phyloP scores from a whole-genome alignment of 2,113 vertebrate genomes.

The Benitochromis conjunctus region DNA sequence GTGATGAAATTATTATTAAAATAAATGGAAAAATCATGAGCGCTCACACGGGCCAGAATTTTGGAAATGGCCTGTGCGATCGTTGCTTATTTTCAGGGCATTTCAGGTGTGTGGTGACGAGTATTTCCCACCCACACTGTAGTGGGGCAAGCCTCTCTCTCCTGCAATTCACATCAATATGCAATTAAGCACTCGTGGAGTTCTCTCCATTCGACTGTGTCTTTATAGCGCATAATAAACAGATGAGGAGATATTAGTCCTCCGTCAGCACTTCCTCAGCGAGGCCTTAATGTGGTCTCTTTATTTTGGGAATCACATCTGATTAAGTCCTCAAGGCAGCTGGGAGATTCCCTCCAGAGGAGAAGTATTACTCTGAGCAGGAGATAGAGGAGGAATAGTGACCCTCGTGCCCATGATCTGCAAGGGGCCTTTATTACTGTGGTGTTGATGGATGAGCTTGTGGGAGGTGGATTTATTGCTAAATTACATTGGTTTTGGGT shows the following conservation, averaged over 20 bases:
- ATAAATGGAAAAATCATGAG: conserved; percentile 48
- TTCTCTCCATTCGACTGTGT: neutral
- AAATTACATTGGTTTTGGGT: neutral
- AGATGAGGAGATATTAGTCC: conserved; percentile 54
- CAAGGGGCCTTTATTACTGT: neutral
- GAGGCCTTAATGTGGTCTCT: conserved; percentile 38
- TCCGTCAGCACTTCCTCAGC: conserved; percentile 53
- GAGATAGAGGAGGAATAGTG: neutral
- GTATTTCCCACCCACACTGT: neutral
- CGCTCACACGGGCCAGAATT: conserved; percentile 14
- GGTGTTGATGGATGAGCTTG: neutral
- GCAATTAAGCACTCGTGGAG: conserved; percentile 40
- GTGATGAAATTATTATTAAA: conserved; percentile 29
- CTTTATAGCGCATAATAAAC: conserved; percentile 57
- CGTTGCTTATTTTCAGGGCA: neutral
- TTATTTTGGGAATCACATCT: conserved; percentile 49
- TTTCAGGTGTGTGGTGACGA: conserved; percentile 3
- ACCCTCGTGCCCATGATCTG: neutral
- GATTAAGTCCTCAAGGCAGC: conserved; percentile 41
- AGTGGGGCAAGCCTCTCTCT: neutral
- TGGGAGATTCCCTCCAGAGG: conserved; percentile 14
- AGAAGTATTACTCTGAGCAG: neutral
- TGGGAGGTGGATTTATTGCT: neutral
- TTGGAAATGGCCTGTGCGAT: neutral
- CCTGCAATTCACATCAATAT: conserved; percentile 41